phyloP scores from a whole-genome alignment of 2,113 vertebrate genomes.

The Bungarus multicinctus region DNA sequence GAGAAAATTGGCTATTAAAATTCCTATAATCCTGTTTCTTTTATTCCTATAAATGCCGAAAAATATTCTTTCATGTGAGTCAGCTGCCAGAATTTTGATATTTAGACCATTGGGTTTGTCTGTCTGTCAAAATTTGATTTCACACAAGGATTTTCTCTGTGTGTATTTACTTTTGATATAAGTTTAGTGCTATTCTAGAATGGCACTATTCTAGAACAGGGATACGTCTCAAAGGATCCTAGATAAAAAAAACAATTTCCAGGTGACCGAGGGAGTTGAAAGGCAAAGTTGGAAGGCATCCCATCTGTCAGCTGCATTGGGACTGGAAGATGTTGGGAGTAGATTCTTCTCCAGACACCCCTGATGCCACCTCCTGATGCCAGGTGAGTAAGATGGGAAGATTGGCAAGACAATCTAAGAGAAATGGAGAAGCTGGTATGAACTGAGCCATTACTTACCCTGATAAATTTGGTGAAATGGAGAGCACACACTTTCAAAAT shows the following conservation, averaged over 20 bases:
- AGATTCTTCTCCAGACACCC: neutral
- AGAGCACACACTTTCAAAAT: neutral
- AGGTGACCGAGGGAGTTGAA: neutral
- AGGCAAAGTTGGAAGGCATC: neutral
- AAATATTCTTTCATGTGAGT: neutral
- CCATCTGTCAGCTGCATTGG: neutral
- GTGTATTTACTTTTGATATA: neutral
- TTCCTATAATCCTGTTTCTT: neutral
- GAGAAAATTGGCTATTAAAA: neutral
- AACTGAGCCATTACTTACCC: neutral
- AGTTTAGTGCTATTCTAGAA: neutral
- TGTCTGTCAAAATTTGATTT: neutral
- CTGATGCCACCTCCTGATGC: neutral
- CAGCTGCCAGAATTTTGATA: neutral
- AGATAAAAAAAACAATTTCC: neutral
- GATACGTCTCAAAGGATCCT: neutral
- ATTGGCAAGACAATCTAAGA: neutral
- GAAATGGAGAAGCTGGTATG: neutral
- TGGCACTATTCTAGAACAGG: neutral
- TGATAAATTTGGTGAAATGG: neutral
- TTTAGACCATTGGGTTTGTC: neutral
- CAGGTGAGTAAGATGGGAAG: neutral
- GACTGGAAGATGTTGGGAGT: neutral
- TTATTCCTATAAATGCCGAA: neutral
- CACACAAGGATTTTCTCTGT: neutral